Base-by-base conservation (phyloP, 1,140 invertebrate genomes). In the Delia radicum region DNA sequence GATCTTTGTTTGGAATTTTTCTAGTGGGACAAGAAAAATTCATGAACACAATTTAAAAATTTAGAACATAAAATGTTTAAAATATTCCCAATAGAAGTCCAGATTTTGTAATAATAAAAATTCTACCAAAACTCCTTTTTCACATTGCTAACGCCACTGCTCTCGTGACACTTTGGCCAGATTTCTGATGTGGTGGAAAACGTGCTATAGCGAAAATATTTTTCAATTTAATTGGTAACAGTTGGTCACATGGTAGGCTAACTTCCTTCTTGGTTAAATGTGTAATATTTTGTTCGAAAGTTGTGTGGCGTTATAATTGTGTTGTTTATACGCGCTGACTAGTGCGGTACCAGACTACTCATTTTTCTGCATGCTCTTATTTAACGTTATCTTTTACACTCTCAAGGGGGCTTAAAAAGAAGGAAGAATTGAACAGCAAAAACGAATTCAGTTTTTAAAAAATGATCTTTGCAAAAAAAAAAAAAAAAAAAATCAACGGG, bases 311-410 rank as follows among this genome's bases (percentile, higher is more conserved):
- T 55, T 55, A 55, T 55, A 55, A 55, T 55, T 55, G 18, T 55
- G 48, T 55, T 55, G 21, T 55, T 55, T 55, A 55, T 55, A 55
- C 48, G 48, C 10, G 8, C 37, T 15, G n/a, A 46, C 15, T 46
- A 13, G 4, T 15, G 42, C 12, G n/a, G 12, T 3, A n/a, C 4
- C n/a, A n/a, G 42, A 55, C 18, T 55, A 55, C 48, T n/a, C 48
- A 55, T 55, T 55, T 55, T 55, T 55, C 8, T 55, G 18, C n/a
- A 55, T 55, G 48, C 48, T 24, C 48, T 55, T 55, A 55, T 55
- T 55, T 21, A 55, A 55, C n/a, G 48, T 55, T 55, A 55, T 55
- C 48, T 55, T 55, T 55, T 55, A 55, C n/a, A 55, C 48, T 55
- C 48, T 55, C 48, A 55, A n/a, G 48, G 48, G 48, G 48, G n/a